Evolutionary conservation across 2,113 vertebrate species (phyloP).

Genomic region (Micronycteris hirsuta): DNA sequence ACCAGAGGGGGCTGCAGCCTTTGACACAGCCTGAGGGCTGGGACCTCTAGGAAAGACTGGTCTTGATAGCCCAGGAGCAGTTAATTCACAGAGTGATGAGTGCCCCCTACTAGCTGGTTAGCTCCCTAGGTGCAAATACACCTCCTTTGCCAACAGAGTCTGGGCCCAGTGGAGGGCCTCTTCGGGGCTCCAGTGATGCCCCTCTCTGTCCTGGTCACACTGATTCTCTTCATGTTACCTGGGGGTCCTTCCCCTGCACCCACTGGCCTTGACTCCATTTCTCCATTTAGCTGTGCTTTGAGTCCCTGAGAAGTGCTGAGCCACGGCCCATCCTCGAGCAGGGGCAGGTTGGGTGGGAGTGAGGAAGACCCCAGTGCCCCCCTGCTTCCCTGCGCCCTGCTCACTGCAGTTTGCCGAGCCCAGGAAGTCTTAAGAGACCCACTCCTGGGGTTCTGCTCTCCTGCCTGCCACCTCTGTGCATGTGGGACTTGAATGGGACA

Average conservation of each 20-base stretch:
- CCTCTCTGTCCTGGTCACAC: not conserved
- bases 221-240: not conserved
- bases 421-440: not conserved
- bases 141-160: not conserved
- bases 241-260: not conserved
- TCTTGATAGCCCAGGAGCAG: not conserved
- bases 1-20: too few species aligned
- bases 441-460: not conserved
- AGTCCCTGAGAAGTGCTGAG: not conserved
- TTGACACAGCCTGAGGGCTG: not conserved
- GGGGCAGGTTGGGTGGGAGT: too few species aligned
- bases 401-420: not conserved
- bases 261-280: not conserved
- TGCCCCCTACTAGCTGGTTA: too few species aligned
- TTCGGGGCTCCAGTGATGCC: accelerated
- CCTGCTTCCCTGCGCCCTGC: not conserved
- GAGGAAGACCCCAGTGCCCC: not conserved
- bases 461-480: not conserved
- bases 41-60: not conserved
- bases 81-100: not conserved
- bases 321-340: not conserved
- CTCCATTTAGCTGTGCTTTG: not conserved
- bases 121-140: too few species aligned
- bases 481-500: not conserved
- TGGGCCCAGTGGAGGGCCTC: not conserved